Evolutionary conservation across 2,888 invertebrate species (phyloP), one percentile per base, ranked within the genome.

Genomic region (Carcina quercana): DNA sequence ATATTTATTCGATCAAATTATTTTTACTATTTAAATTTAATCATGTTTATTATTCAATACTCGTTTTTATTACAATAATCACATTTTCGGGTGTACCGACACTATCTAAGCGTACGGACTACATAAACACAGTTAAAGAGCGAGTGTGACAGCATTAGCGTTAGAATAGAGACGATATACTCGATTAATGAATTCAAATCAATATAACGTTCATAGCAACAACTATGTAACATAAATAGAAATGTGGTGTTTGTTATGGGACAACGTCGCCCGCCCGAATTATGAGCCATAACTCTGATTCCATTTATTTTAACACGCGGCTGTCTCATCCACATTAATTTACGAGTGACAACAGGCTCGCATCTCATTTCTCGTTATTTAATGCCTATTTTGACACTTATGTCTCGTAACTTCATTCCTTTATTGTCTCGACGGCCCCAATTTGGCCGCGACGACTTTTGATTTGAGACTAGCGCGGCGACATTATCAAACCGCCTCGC

Each of bases 231-330:
- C 48, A 31, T 24, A 32, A 32, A 36, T 32, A 32, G 28, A 56
- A 64, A 65, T 65, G 66, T 47, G 72, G 70, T 69, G 60, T 64
- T 59, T 52, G 58, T 65, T 58, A 55, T 56, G 51, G 60, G 50
- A 48, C 54, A 54, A 50, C 55, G 64, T 65, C 66, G 59, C 59
- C 69, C 51, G 59, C 58, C 59, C 57, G 57, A 62, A 66, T 74
- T 75, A 79, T 72, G 72, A 71, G 66, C 75, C 59, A 76, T 82
- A 74, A 82, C 69, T 78, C 74, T 72, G 76, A 75, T 78, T 76
- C 76, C 72, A 76, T 78, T 78, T 72, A 69, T 70, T 68, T n/a
- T 57, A 64, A 67, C 65, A 50, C 53, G 57, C 66, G 55, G 59
- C 59, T 56, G 63, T 59, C 73, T 68, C 66, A 59, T 71, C 59